Evolutionary conservation across 2,888 invertebrate genomes (phyloP).

Genomic region (Spodoptera exigua): DNA sequence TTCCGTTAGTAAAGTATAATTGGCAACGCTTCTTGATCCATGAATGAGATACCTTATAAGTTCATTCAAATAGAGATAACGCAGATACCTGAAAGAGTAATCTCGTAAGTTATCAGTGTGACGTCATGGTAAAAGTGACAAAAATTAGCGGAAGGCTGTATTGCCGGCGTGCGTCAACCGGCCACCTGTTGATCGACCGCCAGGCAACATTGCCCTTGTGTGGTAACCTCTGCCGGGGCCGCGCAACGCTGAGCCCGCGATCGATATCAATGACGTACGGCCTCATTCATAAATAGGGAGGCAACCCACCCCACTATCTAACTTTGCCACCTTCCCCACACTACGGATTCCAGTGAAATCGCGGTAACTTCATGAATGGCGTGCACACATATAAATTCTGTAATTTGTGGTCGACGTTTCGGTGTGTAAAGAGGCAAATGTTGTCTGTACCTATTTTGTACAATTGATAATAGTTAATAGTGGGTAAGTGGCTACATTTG

Average conservation of each 20-base stretch:
- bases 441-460: slow-evolving; percentile 40
- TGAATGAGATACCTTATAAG: neutral
- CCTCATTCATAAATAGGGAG: slow-evolving; percentile 87
- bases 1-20: neutral
- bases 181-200: slow-evolving; percentile 82
- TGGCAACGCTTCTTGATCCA: slow-evolving; percentile 3
- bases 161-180: slow-evolving; percentile 76
- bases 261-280: slow-evolving; percentile 87
- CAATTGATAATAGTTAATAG: slow-evolving; percentile 41
- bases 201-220: slow-evolving; percentile 78
- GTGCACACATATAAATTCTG: slow-evolving; percentile 67
- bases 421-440: slow-evolving; percentile 45
- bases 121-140: slow-evolving; percentile 75
- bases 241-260: slow-evolving; percentile 63
- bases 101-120: slow-evolving; percentile 51
- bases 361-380: slow-evolving; percentile 82
- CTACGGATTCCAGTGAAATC: slow-evolving; percentile 65
- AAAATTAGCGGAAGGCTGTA: slow-evolving; percentile 68
- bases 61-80: slow-evolving; percentile 21
- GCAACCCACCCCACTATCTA: slow-evolving; percentile 62
- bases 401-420: slow-evolving; percentile 55
- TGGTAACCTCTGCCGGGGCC: slow-evolving; percentile 78
- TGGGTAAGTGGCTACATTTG: slow-evolving; percentile 4
- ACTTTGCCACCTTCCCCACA: slow-evolving; percentile 62
- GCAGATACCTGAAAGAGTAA: slow-evolving; percentile 3